These are phyloP conservation scores for Heliconius congener DNA, from an alignment of 1,140 invertebrate genomes.

Conservation along the genomic window DNA sequence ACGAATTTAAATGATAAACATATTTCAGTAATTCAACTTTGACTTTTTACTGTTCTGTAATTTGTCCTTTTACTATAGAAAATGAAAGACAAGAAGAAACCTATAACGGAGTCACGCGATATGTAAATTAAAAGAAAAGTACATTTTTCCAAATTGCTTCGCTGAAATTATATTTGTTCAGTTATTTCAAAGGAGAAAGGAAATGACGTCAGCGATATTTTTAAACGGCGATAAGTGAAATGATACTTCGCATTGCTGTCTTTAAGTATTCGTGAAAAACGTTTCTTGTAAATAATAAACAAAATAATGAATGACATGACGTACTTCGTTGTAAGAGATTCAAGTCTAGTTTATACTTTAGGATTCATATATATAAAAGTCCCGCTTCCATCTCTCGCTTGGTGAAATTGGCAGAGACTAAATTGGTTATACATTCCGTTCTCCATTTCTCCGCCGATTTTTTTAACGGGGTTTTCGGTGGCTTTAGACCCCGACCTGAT, in stretches of 20 bases:
- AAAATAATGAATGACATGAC: not conserved
- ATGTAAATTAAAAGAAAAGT: constrained; percentile 21
- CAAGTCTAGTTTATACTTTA: not conserved
- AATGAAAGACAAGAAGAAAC: constrained; percentile 16
- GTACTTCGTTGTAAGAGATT: not conserved
- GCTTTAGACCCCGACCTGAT: no score
- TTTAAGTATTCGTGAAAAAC: not conserved
- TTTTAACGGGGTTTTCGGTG: no score
- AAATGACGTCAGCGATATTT: constrained; percentile 8
- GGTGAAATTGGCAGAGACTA: no score
- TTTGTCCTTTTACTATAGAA: not conserved
- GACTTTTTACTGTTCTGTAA: not conserved
- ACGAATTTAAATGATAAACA: not conserved
- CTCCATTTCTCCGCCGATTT: no score
- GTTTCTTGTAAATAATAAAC: constrained; percentile 5
- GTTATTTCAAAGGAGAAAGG: not conserved
- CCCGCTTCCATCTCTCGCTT: no score
- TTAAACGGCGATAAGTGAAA: constrained; percentile 1
- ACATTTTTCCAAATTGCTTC: not conserved
- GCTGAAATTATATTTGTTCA: constrained; percentile 7
- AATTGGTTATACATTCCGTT: no score
- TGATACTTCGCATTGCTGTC: not conserved
- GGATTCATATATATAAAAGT: not conserved
- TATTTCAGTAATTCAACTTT: not conserved
- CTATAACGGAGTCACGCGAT: constrained; percentile 20